Evolutionary conservation across 1,140 invertebrate genomes (phyloP), one percentile per base, ranked within the genome.

Genomic region (Saccostrea glomerata): DNA sequence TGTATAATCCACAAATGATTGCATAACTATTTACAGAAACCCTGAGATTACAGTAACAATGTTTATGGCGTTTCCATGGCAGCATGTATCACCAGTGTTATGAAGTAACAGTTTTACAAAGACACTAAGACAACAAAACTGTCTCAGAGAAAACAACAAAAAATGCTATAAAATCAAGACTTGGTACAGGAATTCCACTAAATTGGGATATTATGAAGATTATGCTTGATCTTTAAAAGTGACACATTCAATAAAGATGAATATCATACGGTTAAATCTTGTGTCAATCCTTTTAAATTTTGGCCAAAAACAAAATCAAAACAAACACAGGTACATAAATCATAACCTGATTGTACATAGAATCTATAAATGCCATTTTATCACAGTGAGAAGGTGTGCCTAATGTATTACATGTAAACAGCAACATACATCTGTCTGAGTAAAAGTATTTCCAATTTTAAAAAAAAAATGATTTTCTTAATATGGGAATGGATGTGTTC

Each of bases 31-130:
- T 77, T 30, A 77, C 70, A 77, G 25, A 77, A 17, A 77, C 70
- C 70, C 70, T 77, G 70, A 77, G 70, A 30, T 77, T 15, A 77
- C 23, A 36, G 3, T 77, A 40, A 77, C 30, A 36, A 77, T 77
- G 58, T 63, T 63, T 63, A 77, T 77, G 70, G 25, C 25, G 70
- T 30, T 77, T 77, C 30, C 70, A 77, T 77, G 70, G 25, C 70
- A 77, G 70, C 70, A 77, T 77, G 70, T 36, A 77, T 63, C 17
- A 63, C 13, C 58, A 63, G 17, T 63, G 17, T 20, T 36, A 63
- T 20, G 15, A 25, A 77, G 30, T 77, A 77, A 77, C 70, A 77
- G 23, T 77, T 77, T 77, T 36, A 77, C 25, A 77, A 25, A 77
- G 30, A 77, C 25, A 77, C 70, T 4, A 36, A 36, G 25, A 77